phyloP scores from a whole-genome alignment of 64 coral and sea anemone species.

The Anthopleura sola region DNA sequence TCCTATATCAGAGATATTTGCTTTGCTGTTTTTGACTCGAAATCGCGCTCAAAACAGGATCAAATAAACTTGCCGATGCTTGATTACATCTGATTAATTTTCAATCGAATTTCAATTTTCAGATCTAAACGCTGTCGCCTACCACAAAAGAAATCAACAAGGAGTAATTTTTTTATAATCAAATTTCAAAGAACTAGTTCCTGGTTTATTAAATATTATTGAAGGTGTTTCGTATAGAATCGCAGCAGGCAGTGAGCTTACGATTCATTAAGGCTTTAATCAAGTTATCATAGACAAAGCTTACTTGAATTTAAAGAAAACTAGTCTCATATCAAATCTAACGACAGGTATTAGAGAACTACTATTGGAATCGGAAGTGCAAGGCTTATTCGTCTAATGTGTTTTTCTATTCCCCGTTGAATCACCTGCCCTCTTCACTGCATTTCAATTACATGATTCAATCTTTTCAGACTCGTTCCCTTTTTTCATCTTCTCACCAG shows the following conservation, averaged over 20 bases:
- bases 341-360: slow-evolving; percentile 10
- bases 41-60: slow-evolving; percentile 1
- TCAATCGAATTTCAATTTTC: slow-evolving; percentile 27
- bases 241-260: background rate
- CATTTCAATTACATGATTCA: slow-evolving; percentile 19
- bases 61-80: background rate
- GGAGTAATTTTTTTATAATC: slow-evolving; percentile 22
- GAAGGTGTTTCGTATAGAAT: background rate
- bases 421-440: slow-evolving; percentile 1
- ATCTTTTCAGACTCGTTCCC: background rate
- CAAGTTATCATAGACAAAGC: slow-evolving; percentile 4
- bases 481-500: slow-evolving; percentile 18
- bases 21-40: background rate
- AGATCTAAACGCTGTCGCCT: slow-evolving; percentile 13
- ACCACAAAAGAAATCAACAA: slow-evolving; percentile 11
- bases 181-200: background rate
- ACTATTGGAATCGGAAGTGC: slow-evolving; percentile 14
- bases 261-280: slow-evolving; percentile 30
- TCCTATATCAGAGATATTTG: background rate
- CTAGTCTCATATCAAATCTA: slow-evolving; percentile 12
- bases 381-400: slow-evolving; percentile 3
- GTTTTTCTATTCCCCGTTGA: background rate
- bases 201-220: slow-evolving; percentile 20
- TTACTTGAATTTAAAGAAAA: slow-evolving; percentile 10
- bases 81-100: slow-evolving; percentile 24